Conservation (phyloP, 2,888 invertebrate genomes). For the Syrista parreyssii region DNA sequence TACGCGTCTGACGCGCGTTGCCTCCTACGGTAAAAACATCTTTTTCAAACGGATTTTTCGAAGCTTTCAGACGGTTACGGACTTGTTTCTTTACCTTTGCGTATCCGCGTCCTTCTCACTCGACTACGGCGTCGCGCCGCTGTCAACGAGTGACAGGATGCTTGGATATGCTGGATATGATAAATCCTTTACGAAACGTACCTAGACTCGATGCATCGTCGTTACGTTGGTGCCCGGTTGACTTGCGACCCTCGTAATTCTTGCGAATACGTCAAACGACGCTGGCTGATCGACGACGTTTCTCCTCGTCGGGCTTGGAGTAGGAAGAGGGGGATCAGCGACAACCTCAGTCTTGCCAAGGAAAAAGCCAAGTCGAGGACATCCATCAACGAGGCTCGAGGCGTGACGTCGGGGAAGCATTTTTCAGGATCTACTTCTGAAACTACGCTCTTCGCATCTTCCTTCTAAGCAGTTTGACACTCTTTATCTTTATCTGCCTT, state of each 20-base stretch:
- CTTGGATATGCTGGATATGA: not conserved
- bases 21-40: not conserved
- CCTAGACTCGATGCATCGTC: not conserved
- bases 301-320: not conserved
- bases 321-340: not conserved
- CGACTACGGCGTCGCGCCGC: not conserved
- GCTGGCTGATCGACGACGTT: not conserved
- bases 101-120: not conserved
- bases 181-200: not conserved
- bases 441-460: not conserved
- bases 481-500: constrained; percentile 11
- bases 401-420: constrained; percentile 6
- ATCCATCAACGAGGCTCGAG: constrained; percentile 10
- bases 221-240: not conserved
- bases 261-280: constrained; percentile 23
- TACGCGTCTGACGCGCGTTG: not conserved
- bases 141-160: not conserved
- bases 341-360: not conserved
- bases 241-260: constrained; percentile 38
- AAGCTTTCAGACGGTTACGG: not conserved
- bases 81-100: not conserved
- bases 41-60: not conserved
- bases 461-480: constrained; percentile 4
- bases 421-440: constrained; percentile 10
- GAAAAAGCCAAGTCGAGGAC: not conserved